Conservation (phyloP, 2,113 vertebrate species). For the Motacilla tschutschensis region DNA sequence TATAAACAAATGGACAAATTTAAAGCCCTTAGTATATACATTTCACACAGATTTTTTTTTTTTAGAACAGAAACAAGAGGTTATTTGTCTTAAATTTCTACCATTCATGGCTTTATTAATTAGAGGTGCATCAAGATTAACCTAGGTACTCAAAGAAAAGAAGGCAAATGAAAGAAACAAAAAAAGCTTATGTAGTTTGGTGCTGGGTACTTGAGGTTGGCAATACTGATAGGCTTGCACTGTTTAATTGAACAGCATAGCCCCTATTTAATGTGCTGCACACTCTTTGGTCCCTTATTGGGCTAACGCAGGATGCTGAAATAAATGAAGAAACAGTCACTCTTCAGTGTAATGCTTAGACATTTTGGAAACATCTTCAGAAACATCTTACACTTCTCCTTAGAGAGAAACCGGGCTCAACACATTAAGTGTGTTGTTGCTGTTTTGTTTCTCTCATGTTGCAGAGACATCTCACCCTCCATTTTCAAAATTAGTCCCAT, state of each 20-base stretch:
- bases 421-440: fast-evolving
- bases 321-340: background rate
- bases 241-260: background rate
- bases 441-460: background rate
- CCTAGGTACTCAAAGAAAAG: background rate
- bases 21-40: background rate
- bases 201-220: background rate
- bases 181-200: background rate
- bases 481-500: background rate
- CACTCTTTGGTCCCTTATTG: fast-evolving
- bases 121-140: background rate
- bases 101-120: background rate
- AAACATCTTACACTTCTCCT: background rate
- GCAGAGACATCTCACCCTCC: background rate
- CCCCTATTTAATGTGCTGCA: background rate
- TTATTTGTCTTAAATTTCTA: background rate
- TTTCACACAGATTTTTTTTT: background rate
- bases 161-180: background rate
- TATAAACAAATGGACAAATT: background rate
- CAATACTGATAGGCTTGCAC: background rate
- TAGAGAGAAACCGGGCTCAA: background rate
- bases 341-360: background rate
- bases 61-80: background rate
- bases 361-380: background rate
- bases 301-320: background rate